Conservation (phyloP, 2,113 vertebrate genomes). For the Rhynchopsitta pachyrhyncha region DNA sequence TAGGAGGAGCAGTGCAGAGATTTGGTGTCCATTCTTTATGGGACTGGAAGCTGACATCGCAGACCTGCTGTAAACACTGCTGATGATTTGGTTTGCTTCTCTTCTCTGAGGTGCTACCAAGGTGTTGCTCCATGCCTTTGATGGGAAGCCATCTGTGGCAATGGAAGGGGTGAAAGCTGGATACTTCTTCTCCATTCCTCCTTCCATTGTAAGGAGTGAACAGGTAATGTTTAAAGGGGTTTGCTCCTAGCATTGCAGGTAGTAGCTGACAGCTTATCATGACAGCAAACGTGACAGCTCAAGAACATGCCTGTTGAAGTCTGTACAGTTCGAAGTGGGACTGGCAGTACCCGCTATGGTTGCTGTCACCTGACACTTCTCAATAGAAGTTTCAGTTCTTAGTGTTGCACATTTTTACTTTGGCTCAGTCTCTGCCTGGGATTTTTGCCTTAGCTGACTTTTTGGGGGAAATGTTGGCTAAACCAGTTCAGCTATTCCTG, state of each 20-base stretch:
- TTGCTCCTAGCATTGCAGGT: background rate
- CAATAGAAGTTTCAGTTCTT: background rate
- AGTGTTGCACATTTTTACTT: background rate
- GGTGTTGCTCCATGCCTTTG: conserved; percentile 94
- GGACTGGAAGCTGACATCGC: background rate
- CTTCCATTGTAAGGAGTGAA: conserved; percentile 89
- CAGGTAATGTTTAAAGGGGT: conserved; percentile 78
- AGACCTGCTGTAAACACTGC: background rate
- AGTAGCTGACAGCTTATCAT: background rate
- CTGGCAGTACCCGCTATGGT: rapidly evolving
- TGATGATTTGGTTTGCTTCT: background rate
- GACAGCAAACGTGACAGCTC: background rate
- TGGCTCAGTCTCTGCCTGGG: background rate
- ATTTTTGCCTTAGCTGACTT: background rate
- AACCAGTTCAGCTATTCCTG: background rate
- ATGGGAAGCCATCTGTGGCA: conserved; percentile 90
- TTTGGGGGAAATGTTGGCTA: background rate
- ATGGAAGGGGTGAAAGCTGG: conserved; percentile 94
- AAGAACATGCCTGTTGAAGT: background rate
- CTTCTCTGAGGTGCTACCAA: conserved; percentile 81
- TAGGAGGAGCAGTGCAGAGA: background rate
- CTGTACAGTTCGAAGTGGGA: background rate
- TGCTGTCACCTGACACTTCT: background rate
- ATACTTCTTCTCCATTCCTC: conserved; percentile 94
- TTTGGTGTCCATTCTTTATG: background rate